A percentile compares a stretch with the other conserved stretches of the same genome.
phyloP scores from a whole-genome alignment of 2,888 invertebrate species.

The Lasioglossum pauxillum region DNA sequence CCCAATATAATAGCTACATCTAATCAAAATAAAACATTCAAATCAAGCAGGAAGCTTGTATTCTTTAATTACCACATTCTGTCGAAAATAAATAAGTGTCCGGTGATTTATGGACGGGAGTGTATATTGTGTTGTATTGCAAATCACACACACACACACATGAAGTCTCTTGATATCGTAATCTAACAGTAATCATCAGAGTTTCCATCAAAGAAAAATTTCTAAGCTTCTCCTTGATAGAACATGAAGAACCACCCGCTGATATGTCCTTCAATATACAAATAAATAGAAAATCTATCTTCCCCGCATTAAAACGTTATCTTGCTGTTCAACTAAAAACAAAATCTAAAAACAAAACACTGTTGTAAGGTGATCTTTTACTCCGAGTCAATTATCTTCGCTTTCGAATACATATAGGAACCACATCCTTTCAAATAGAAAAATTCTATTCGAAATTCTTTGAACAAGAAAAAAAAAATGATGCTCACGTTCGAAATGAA shows the following conservation, averaged over 20 bases:
- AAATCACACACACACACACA: too few relatives aligned
- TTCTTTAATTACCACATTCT: too few relatives aligned
- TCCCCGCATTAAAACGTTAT: background rate
- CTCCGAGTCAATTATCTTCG: background rate
- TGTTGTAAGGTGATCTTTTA: background rate
- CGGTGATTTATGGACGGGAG: too few relatives aligned
- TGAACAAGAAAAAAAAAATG: background rate
- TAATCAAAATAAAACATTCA: too few relatives aligned
- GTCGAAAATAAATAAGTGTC: too few relatives aligned
- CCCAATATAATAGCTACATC: too few relatives aligned
- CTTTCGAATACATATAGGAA: background rate
- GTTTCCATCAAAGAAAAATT: background rate
- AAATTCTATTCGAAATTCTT: background rate
- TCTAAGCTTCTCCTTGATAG: background rate
- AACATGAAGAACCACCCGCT: background rate
- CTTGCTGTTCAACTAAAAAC: background rate
- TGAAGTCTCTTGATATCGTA: background rate
- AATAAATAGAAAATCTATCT: background rate
- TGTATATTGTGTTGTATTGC: too few relatives aligned
- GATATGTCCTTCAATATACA: background rate
- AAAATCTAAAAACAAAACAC: background rate
- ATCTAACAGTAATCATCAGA: background rate
- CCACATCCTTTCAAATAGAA: background rate
- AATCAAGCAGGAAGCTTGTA: too few relatives aligned
- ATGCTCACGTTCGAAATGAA: background rate